phyloP scores from a whole-genome alignment of 1,140 invertebrate genomes.

The Diplogasteroides magnus region DNA sequence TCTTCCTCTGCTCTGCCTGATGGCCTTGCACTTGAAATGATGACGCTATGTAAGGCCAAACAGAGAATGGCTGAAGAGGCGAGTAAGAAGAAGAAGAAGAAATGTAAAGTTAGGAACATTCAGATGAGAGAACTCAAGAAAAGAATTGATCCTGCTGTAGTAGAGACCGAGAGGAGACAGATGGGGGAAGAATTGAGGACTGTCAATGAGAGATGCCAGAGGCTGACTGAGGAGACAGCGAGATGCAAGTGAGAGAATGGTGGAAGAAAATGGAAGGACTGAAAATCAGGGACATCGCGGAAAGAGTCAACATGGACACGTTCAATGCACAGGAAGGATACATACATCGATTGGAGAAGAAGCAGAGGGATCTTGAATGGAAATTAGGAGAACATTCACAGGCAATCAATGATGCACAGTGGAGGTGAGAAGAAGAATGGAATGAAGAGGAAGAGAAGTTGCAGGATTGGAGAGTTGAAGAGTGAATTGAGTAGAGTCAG shows the following conservation, averaged over 20 bases:
- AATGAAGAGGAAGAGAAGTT: too few species aligned
- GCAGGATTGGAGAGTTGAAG: too few species aligned
- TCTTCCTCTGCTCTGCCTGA: too few species aligned
- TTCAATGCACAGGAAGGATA: neutral
- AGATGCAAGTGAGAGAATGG: neutral
- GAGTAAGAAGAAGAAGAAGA: neutral
- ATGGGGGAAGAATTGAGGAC: too few species aligned
- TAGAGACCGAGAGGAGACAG: too few species aligned
- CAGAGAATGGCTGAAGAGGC: neutral
- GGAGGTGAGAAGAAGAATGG: too few species aligned
- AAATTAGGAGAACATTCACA: neutral
- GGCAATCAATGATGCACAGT: neutral
- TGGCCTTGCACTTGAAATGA: neutral
- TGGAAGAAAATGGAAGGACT: too few species aligned
- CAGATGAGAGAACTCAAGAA: neutral
- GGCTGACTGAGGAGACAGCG: neutral
- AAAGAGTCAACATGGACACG: neutral
- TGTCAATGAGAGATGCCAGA: too few species aligned
- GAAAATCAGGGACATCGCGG: neutral
- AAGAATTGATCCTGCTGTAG: too few species aligned
- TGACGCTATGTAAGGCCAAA: neutral
- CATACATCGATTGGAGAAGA: too few species aligned
- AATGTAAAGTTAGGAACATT: neutral
- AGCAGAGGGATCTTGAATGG: neutral
- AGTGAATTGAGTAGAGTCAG: too few species aligned